Percentiles rank a stretch among this genome's conserved stretches.
Evolutionary conservation across 2,113 vertebrate species (phyloP).

Genomic region (Dolichotis patagonum): DNA sequence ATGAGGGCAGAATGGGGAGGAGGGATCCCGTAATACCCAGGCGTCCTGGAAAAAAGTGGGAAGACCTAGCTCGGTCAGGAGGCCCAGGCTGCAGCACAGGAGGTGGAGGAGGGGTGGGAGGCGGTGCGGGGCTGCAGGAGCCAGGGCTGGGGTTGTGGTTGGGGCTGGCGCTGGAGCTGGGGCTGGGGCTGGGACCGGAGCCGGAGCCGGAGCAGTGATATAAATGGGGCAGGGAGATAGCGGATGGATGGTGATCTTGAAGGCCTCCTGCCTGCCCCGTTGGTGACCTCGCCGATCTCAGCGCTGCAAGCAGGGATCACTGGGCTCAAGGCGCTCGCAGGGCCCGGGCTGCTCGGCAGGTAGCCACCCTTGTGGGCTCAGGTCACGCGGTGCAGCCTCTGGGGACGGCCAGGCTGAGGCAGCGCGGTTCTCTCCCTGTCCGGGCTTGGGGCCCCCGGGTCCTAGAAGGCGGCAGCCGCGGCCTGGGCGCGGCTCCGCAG

Average conservation of each 20-base stretch:
- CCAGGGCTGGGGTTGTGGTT: neutral
- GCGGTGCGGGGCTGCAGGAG: neutral
- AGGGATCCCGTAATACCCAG: neutral
- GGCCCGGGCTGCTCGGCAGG: neutral
- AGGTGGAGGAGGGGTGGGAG: neutral
- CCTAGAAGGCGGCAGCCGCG: no score
- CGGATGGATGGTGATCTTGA: no score
- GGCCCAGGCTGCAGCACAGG: neutral
- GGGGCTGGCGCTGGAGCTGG: no score
- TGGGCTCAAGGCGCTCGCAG: no score
- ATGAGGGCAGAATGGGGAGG: neutral
- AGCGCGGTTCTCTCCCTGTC: neutral
- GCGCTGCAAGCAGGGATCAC: no score
- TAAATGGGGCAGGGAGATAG: no score
- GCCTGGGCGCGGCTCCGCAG: no score
- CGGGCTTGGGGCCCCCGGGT: neutral
- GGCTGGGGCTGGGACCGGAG: no score
- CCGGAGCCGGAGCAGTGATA: no score
- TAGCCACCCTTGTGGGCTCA: neutral
- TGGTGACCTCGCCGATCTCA: neutral
- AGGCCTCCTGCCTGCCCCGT: no score
- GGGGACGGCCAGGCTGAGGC: fast-evolving
- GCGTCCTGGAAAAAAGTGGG: neutral
- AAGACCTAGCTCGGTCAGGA: neutral
- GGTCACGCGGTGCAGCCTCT: neutral